Base-by-base conservation (phyloP, 1,140 invertebrate genomes). In the Lepidotrigona ventralis region DNA sequence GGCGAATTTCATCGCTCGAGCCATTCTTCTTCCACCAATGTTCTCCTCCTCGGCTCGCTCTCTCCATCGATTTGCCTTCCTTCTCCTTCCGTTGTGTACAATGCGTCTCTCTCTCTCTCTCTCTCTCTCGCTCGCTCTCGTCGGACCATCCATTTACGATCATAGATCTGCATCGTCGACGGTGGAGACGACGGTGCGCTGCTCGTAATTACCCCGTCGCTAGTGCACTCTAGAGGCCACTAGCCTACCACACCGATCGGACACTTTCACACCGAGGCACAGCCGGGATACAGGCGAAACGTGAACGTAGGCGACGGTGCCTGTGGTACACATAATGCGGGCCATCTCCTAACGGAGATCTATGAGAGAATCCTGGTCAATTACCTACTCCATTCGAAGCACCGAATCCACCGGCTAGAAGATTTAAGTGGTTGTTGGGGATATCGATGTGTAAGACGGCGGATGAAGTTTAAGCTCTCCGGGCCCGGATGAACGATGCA, bases 161-260 rank as follows among this genome's bases (percentile, higher is more conserved):
- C 92, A 83, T 90, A 91, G 91, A 92, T 92, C 86, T 91, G 91
- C 87, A 90, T 72, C 78, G 89, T 90, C 86, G 86, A 86, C 86
- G 85, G 46, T 56, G 78, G 73, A 89, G 91, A 89, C 78, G 91
- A 89, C 78, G 84, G 80, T 81, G 72, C 71, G 73, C 83, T 81
- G 80, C 82, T 88, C 87, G 92, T 93, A 93, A 93, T 93, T 93
- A 93, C 90, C 89, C 88, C 81, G 83, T 77, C 79, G 83, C 73
- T 87, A 92, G 87, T 91, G 88, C 90, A 92, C 90, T 92, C 91
- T n/a, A 73, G 92, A 90, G 89, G 76, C 85, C 78, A 86, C 88
- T 89, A 90, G 84, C 81, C 63, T 81, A 79, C 71, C 73, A 78
- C 83, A 66, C 51, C 72, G 78, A 88, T 85, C 85, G 60, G 81